Percentiles rank a stretch among this genome's conserved stretches.
Conservation (phyloP, 2,888 invertebrate genomes). For the Drosophila ustulata region DNA sequence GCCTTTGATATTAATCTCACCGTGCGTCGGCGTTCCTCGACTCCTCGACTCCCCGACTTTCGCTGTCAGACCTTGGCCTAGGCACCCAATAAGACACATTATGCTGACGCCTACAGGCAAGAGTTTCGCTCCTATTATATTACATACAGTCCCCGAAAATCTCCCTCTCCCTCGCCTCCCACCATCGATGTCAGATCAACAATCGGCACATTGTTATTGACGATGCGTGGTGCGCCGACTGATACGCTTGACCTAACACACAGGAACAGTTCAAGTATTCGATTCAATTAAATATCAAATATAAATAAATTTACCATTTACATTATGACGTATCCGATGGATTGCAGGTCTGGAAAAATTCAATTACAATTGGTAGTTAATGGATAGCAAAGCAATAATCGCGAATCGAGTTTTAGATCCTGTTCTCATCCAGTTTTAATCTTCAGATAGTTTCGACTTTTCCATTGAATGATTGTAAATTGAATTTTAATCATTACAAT, state of each 20-base stretch:
- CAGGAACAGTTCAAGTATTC: constrained; percentile 7
- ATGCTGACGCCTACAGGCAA: constrained; percentile 18
- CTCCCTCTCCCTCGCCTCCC: not conserved
- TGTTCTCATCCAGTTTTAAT: no score
- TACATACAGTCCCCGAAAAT: not conserved
- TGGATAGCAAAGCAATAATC: no score
- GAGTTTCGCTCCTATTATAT: constrained; percentile 8
- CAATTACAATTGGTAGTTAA: no score
- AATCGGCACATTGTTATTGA: constrained; percentile 23
- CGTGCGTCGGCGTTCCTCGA: constrained; percentile 21
- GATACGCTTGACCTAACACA: constrained; percentile 21
- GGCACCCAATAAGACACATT: constrained; percentile 22
- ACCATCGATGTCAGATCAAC: not conserved
- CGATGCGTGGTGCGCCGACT: constrained; percentile 5
- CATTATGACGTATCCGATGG: not conserved
- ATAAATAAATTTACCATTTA: not conserved
- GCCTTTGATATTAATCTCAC: constrained; percentile 39
- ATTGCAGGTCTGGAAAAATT: no score
- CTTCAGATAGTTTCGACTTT: no score
- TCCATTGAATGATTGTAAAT: no score
- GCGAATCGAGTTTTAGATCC: no score
- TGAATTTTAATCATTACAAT: no score
- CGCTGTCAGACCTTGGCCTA: constrained; percentile 14
- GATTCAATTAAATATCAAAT: constrained; percentile 16
- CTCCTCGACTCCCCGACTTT: no score